Conservation (phyloP, 2,113 vertebrate genomes). For the Blennius ocellaris region DNA sequence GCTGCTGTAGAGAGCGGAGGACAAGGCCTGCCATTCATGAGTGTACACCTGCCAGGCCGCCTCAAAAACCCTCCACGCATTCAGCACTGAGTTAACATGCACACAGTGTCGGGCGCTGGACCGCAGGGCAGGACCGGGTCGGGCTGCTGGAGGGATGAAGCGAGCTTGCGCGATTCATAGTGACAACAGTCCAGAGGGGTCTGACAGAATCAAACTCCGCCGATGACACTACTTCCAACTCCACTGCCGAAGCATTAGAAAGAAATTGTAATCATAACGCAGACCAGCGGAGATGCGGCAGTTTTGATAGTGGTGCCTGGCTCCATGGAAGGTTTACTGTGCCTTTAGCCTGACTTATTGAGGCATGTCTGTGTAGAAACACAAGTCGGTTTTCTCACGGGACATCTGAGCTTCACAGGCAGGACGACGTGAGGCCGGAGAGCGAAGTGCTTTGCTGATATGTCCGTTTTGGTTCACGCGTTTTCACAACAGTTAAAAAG, state of each 20-base stretch:
- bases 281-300: slow-evolving; percentile 52
- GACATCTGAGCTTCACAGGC: slow-evolving; percentile 62
- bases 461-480: slow-evolving; percentile 75
- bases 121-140: not conserved
- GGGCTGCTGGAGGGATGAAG: slow-evolving; percentile 9
- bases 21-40: slow-evolving; percentile 84
- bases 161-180: slow-evolving; percentile 19
- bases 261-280: slow-evolving; percentile 60
- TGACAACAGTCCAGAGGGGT: slow-evolving; percentile 42
- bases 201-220: slow-evolving; percentile 23
- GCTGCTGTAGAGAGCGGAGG: slow-evolving; percentile 56
- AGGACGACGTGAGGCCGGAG: slow-evolving; percentile 59
- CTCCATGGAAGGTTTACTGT: slow-evolving; percentile 70
- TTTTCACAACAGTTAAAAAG: slow-evolving; percentile 66
- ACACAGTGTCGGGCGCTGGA: slow-evolving; percentile 41
- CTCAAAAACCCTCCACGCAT: slow-evolving; percentile 54
- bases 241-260: slow-evolving; percentile 37
- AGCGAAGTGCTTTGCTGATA: slow-evolving; percentile 70
- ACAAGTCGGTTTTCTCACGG: slow-evolving; percentile 72
- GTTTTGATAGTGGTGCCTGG: slow-evolving; percentile 76
- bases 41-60: slow-evolving; percentile 79
- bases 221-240: slow-evolving; percentile 15
- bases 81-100: slow-evolving; percentile 73
- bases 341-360: slow-evolving; percentile 79
- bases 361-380: slow-evolving; percentile 75